Conservation (phyloP, 92 coral and sea anemone species). For the Nematostella vectensis region DNA sequence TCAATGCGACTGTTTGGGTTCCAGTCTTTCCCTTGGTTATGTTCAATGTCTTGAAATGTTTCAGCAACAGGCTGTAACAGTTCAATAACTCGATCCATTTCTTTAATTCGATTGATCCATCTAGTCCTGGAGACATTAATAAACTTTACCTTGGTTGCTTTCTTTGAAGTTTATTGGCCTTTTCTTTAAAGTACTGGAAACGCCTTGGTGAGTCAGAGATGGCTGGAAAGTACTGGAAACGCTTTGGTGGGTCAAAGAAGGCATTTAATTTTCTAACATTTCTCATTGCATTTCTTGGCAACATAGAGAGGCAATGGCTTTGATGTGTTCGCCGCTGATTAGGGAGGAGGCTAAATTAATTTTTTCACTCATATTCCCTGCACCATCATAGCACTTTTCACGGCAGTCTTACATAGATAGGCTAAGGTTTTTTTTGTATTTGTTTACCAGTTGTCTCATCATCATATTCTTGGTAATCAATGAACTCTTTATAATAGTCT, state of each 20-base stretch:
- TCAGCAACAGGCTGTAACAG: slow-evolving; percentile 37
- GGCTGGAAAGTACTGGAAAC: too few relatives aligned
- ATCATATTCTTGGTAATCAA: slow-evolving; percentile 20
- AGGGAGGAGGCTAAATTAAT: slow-evolving; percentile 42
- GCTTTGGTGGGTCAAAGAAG: slow-evolving; percentile 33
- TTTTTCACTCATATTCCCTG: slow-evolving; percentile 52
- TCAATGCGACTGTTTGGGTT: slow-evolving; percentile 38
- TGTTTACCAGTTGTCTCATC: slow-evolving; percentile 48
- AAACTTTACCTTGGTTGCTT: slow-evolving; percentile 26
- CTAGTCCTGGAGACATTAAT: slow-evolving; percentile 44
- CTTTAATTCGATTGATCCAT: slow-evolving; percentile 36
- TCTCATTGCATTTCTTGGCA: slow-evolving; percentile 40
- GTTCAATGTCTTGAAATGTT: slow-evolving; percentile 41
- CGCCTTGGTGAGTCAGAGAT: slow-evolving; percentile 50
- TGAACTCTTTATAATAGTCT: slow-evolving; percentile 32
- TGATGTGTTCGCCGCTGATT: slow-evolving; percentile 35
- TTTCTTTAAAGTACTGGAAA: slow-evolving; percentile 28
- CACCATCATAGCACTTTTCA: slow-evolving; percentile 63
- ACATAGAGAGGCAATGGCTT: slow-evolving; percentile 39
- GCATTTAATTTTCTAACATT: slow-evolving; percentile 36
- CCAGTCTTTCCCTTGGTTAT: slow-evolving; percentile 27
- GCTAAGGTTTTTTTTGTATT: slow-evolving; percentile 29
- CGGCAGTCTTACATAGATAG: slow-evolving; percentile 46
- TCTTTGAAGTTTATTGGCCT: slow-evolving; percentile 31
- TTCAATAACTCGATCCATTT: slow-evolving; percentile 36